Evolutionary conservation across 64 coral and sea anemone species (phyloP).

Genomic region (Exaiptasia diaphana): DNA sequence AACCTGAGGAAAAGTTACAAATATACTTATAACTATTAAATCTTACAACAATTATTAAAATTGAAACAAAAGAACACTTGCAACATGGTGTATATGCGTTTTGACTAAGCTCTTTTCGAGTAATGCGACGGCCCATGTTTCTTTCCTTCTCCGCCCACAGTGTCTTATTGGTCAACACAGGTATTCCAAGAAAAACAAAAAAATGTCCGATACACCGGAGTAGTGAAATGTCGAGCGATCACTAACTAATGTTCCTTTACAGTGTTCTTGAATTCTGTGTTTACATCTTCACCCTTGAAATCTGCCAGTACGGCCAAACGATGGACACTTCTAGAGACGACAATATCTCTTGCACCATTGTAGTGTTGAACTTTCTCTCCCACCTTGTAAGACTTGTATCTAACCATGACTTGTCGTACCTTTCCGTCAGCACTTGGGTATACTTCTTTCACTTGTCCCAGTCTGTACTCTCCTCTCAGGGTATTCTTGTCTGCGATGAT

Average conservation of each 20-base stretch:
- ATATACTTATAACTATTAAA: no score
- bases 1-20: no score
- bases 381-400: slow-evolving; percentile 64
- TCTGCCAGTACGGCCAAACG: slow-evolving; percentile 46
- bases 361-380: slow-evolving; percentile 53
- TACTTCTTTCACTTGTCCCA: slow-evolving; percentile 69
- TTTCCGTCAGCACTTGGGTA: slow-evolving; percentile 62
- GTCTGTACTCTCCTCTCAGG: slow-evolving; percentile 50
- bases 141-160: no score
- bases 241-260: no score
- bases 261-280: no score
- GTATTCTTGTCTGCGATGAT: slow-evolving; percentile 71
- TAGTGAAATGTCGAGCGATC: background rate
- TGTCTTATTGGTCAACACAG: no score
- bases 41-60: no score
- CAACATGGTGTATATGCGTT: no score
- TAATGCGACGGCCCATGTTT: no score
- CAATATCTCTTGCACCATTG: slow-evolving; percentile 46
- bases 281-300: background rate
- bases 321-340: slow-evolving; percentile 53
- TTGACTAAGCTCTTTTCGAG: no score
- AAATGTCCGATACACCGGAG: background rate
- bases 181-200: no score
- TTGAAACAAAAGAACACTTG: no score
- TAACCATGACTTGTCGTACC: slow-evolving; percentile 47